Conservation (phyloP, 2,888 invertebrate genomes). For the Diogma glabrata region DNA sequence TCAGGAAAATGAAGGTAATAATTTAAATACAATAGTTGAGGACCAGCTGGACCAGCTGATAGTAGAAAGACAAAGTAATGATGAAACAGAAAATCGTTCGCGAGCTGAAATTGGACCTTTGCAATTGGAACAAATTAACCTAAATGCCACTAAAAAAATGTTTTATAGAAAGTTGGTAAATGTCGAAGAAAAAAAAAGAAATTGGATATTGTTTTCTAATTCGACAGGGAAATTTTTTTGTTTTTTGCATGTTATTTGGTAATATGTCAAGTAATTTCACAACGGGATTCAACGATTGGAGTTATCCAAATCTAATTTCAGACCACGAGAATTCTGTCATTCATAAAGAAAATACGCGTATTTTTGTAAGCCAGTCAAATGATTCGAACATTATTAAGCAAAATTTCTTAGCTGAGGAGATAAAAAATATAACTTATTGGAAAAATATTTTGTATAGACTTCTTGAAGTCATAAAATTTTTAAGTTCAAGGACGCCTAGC, state of each 20-base stretch:
- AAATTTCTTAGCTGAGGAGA: neutral
- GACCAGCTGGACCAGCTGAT: neutral
- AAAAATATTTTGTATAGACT: conserved; percentile 5
- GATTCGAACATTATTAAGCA: neutral
- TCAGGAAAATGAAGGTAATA: neutral
- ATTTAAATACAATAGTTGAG: neutral
- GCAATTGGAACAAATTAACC: neutral
- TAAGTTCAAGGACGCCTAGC: neutral
- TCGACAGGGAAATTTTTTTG: no score
- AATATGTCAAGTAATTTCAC: neutral
- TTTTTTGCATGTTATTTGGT: neutral
- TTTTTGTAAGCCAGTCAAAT: no score
- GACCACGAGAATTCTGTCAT: neutral
- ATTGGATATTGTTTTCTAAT: conserved; percentile 9
- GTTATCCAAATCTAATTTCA: conserved; percentile 1
- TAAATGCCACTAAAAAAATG: neutral
- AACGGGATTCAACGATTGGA: conserved; percentile 9
- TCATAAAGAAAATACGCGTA: neutral
- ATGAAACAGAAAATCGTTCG: neutral
- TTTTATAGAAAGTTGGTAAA: conserved; percentile 8
- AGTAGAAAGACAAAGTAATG: neutral
- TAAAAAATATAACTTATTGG: conserved; percentile 6
- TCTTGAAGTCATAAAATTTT: conserved; percentile 1
- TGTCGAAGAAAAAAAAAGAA: conserved; percentile 13
- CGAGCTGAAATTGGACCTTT: neutral